Evolutionary conservation across 2,113 vertebrate genomes (phyloP), one percentile per base, ranked within the genome.

Genomic region (Pterocles gutturalis): DNA sequence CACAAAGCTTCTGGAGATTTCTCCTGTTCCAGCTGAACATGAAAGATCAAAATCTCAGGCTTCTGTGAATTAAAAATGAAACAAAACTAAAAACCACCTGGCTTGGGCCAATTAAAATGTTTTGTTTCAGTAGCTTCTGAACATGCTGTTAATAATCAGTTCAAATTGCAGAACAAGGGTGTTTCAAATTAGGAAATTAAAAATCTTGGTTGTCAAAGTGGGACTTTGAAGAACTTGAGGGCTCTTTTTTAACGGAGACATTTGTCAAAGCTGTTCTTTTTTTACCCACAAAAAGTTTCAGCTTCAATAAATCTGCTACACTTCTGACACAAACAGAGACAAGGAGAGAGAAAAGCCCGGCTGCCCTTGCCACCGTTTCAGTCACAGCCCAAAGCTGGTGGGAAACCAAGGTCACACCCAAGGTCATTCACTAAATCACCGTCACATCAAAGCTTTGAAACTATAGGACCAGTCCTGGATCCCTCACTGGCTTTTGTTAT

Each of bases 41-140:
- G 26, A 83, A 94, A 71, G 65, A 67, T 71, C 65, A 95, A 79
- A 89, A 79, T 94, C 65, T 61, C 65, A 93, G 57, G 45, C 29
- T 82, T 53, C 53, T 48, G 22, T 53, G 38, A 89, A 89, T 58
- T 33, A 51, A 51, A 90, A 75, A 65, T 75, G 24, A 83, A 91
- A 49, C 9, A 34, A 64, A 90, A 78, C 4, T 12, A 46, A 87
- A 92, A 91, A 11, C 55, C 75, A 86, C 83, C 66, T 77, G 84
- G 26, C 55, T 91, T 71, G 14, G 34, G 26, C 46, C 57, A 96
- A 96, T 95, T 96, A 96, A 89, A 96, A 93, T 91, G 89, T 94
- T 96, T 94, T 97, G 89, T 96, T 94, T 87, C 87, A 79, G 69
- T 85, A 67, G 81, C 31, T 89, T 91, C 89, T 76, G 81, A 95